Conservation (phyloP, 1,140 invertebrate species). For the Drosophila rufa region DNA sequence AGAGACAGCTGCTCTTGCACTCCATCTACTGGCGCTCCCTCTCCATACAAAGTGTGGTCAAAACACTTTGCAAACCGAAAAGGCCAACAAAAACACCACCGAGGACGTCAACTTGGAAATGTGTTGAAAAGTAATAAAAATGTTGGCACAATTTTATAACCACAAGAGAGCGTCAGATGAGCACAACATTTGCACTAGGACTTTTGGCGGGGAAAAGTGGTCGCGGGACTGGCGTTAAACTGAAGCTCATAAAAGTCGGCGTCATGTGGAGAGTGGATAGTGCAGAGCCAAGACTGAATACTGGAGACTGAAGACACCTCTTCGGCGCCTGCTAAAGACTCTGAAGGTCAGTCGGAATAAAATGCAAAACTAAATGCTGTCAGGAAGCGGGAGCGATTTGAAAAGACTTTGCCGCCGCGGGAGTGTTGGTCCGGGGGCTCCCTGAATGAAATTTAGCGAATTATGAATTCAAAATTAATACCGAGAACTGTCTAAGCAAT, state of each 20-base stretch:
- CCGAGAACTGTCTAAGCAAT: slow-evolving; percentile 82
- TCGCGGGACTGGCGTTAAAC: slow-evolving; percentile 45
- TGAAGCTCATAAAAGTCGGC: slow-evolving; percentile 56
- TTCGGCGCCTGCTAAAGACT: slow-evolving; percentile 41
- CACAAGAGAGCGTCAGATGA: slow-evolving; percentile 48
- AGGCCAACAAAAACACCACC: slow-evolving; percentile 1
- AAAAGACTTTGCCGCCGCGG: slow-evolving; percentile 60
- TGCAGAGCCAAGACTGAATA: not conserved
- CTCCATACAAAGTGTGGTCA: slow-evolving; percentile 24
- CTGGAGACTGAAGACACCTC: slow-evolving; percentile 7
- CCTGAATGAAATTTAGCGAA: slow-evolving; percentile 71
- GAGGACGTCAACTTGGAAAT: slow-evolving; percentile 49
- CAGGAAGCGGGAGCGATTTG: slow-evolving; percentile 28
- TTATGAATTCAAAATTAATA: slow-evolving; percentile 84
- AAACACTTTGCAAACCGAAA: slow-evolving; percentile 9
- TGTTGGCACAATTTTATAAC: slow-evolving; percentile 81
- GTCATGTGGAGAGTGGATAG: slow-evolving; percentile 66
- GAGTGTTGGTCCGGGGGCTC: slow-evolving; percentile 33
- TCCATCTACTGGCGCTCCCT: slow-evolving; percentile 19
- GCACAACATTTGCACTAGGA: slow-evolving; percentile 35
- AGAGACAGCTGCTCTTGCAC: not conserved
- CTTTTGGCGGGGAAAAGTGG: slow-evolving; percentile 1
- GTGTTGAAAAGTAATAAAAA: slow-evolving; percentile 84
- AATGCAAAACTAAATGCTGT: slow-evolving; percentile 21
- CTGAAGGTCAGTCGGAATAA: slow-evolving; percentile 63